Base-by-base conservation (phyloP, 2,797 vertebrate genomes). In the Sebastes matsubarae region DNA sequence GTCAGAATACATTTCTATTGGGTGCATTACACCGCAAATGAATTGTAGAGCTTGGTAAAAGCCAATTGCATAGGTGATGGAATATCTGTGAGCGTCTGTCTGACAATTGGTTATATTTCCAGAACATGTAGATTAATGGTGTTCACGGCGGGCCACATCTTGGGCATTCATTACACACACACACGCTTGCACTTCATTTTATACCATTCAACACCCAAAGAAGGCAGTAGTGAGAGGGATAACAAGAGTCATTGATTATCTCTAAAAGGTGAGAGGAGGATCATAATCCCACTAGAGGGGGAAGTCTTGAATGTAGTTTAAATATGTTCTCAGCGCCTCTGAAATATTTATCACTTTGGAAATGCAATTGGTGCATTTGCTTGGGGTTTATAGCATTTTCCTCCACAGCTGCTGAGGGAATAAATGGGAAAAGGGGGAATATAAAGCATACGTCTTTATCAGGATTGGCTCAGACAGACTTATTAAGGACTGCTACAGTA, bases 71-170 rank as follows among this genome's bases (percentile, higher is more conserved):
- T 81, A 87, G 84, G 93, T 96, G 96, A 96, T 97, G 95, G 95
- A 96, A 94, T 94, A 95, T 94, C 94, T 95, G 88, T 86, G 83
- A 89, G 92, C 84, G 72, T 79, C 80, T 83, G 76, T 94, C 89
- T 96, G 95, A 96, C 95, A 96, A 96, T 95, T 87, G 93, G 92
- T 94, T 95, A 96, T 95, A 96, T 96, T 96, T 96, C 94, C 94
- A 93, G 93, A 95, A 96, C 95, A 96, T 95, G 96, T 94, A 96
- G 96, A 97, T 97, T 96, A 96, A 96, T 96, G 95, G 93, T 81
- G 87, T 93, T 93, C 92, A 85, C 89, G 79, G 86, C 75, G 68
- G 82, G 79, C 92, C 89, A 91, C 89, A 93, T 96, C 90, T 91
- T 69, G 75, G 79, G 90, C 92, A 93, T 95, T 95, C 94, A 95